Percentiles rank a stretch among this genome's conserved stretches.
phyloP scores from a whole-genome alignment of 1,140 invertebrate species.

The Caerostris darwini region DNA sequence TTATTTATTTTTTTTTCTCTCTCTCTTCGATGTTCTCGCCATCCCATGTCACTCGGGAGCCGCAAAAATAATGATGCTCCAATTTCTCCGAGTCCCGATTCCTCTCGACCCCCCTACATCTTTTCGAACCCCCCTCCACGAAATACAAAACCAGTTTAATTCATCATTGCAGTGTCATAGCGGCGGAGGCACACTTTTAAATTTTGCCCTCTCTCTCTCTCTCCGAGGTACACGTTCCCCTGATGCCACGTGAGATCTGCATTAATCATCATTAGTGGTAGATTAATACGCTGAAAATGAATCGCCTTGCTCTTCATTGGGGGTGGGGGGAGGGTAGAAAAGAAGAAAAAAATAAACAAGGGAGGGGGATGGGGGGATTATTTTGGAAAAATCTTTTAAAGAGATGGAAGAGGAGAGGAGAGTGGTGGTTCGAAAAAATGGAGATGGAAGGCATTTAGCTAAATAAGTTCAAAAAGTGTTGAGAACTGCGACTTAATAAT shows the following conservation, averaged over 20 bases:
- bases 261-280: constrained; percentile 78
- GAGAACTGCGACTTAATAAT: constrained; percentile 25
- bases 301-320: constrained; percentile 18
- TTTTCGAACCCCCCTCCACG: neutral
- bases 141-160: constrained; percentile 77
- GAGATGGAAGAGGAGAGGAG: neutral
- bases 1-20: neutral
- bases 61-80: constrained; percentile 67
- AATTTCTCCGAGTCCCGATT: constrained; percentile 23
- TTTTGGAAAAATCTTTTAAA: constrained; percentile 50
- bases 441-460: constrained; percentile 66
- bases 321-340: neutral
- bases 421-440: constrained; percentile 24
- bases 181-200: constrained; percentile 10
- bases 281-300: constrained; percentile 73
- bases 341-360: neutral
- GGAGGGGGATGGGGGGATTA: too few species aligned
- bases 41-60: constrained; percentile 64
- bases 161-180: constrained; percentile 76
- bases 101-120: neutral
- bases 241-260: constrained; percentile 6
- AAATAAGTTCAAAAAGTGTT: constrained; percentile 63
- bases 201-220: neutral
- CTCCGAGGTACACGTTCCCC: neutral
- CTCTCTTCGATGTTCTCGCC: constrained; percentile 39